These are phyloP conservation scores for Malacoraja senta DNA, from an alignment of 2,797 vertebrate species.

Conservation along the genomic window DNA sequence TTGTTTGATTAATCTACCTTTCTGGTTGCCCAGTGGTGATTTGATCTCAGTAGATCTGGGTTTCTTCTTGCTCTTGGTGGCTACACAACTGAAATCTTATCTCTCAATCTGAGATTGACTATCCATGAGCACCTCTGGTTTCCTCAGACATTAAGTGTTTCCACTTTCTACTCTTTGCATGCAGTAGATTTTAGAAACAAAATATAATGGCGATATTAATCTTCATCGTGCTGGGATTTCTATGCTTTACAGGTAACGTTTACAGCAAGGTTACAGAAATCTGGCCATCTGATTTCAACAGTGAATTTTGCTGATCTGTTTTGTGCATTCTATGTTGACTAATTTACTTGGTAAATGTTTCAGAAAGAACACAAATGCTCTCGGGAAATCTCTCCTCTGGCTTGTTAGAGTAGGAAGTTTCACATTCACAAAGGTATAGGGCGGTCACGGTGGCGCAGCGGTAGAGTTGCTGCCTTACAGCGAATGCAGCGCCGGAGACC, in stretches of 20 bases:
- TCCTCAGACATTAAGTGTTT: not conserved
- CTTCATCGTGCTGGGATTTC: not conserved
- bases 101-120: not conserved
- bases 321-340: not conserved
- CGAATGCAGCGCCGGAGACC: too few species aligned
- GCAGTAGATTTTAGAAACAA: conserved; percentile 2
- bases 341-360: not conserved
- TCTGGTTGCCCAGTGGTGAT: not conserved
- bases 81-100: conserved; percentile 18
- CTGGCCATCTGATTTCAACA: not conserved
- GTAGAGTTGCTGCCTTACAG: too few species aligned
- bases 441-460: too few species aligned
- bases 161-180: not conserved
- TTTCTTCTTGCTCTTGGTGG: not conserved
- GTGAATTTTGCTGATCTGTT: not conserved
- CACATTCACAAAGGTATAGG: not conserved
- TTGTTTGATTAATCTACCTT: conserved; percentile 4
- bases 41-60: not conserved
- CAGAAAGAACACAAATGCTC: not conserved
- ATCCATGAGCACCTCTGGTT: not conserved
- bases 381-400: not conserved
- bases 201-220: not conserved
- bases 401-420: not conserved
- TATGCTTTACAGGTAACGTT: not conserved
- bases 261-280: not conserved